These are phyloP conservation scores for Clarias magur DNA, from an alignment of 2,113 vertebrate genomes.

Conservation along the genomic window DNA sequence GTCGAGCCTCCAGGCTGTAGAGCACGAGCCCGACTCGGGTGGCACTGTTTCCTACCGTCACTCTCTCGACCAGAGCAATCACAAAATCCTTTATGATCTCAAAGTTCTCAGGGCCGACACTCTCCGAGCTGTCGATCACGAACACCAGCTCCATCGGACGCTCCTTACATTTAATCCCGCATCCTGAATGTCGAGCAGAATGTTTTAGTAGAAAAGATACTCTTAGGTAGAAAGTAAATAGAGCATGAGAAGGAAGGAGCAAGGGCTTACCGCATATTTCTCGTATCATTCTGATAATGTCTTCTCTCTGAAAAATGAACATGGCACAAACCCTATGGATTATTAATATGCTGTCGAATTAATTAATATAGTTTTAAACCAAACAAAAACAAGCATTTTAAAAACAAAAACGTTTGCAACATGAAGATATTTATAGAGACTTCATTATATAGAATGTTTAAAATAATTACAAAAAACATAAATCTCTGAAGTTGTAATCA, in stretches of 20 bases:
- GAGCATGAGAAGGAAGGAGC: background rate
- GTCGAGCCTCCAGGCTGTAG: constrained; percentile 83
- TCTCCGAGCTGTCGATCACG: constrained; percentile 92
- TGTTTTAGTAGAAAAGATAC: background rate
- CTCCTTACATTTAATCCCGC: constrained; percentile 88
- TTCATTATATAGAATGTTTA: background rate
- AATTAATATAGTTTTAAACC: background rate
- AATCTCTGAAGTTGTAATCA: background rate
- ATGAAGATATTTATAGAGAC: background rate
- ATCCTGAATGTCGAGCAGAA: constrained; percentile 70
- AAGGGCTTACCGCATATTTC: constrained; percentile 84
- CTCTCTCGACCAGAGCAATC: constrained; percentile 83
- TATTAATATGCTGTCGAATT: background rate
- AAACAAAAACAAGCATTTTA: background rate
- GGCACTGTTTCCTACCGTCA: constrained; percentile 83
- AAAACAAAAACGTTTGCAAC: background rate
- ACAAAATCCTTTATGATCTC: constrained; percentile 92
- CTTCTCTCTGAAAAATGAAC: constrained; percentile 77
- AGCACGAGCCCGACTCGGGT: constrained; percentile 86
- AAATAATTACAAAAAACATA: background rate
- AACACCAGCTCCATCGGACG: constrained; percentile 92
- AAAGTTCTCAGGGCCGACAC: constrained; percentile 89
- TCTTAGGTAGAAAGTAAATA: background rate
- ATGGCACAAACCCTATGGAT: background rate
- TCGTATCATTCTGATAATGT: constrained; percentile 87